Conservation (phyloP, 2,113 vertebrate genomes). For the Sceloporus tristichus region DNA sequence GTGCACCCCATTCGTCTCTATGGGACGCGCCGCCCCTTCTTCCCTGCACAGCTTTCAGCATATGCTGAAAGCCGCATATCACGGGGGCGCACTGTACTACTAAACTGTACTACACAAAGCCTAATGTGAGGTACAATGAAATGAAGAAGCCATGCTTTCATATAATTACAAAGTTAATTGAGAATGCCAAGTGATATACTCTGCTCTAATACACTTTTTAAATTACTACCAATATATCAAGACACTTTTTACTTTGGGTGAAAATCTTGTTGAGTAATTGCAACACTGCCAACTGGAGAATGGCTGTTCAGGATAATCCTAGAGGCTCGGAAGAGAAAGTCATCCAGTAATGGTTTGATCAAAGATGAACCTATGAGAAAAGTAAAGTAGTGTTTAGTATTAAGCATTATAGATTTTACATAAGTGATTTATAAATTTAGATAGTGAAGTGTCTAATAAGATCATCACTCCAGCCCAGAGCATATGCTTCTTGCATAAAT, state of each 20-base stretch:
- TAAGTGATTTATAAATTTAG: conserved; percentile 5
- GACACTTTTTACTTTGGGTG: conserved; percentile 91
- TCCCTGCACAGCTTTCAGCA: too few relatives aligned
- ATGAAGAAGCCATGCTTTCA: neutral
- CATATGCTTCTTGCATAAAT: neutral
- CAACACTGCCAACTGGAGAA: conserved; percentile 89
- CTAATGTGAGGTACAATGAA: neutral
- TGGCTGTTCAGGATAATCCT: conserved; percentile 98
- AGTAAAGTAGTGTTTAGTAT: conserved; percentile 54
- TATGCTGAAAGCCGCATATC: too few relatives aligned
- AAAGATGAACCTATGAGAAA: conserved; percentile 89
- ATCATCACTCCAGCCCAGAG: neutral
- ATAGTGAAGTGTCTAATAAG: neutral
- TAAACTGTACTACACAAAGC: neutral
- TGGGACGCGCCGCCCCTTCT: too few relatives aligned
- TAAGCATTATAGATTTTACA: conserved; percentile 33
- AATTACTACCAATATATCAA: neutral
- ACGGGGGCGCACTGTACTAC: too few relatives aligned
- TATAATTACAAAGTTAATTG: neutral
- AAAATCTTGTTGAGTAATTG: conserved; percentile 94
- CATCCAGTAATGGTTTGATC: conserved; percentile 96
- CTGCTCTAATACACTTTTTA: neutral
- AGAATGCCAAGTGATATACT: neutral
- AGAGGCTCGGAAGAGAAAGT: conserved; percentile 98
- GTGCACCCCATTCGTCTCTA: too few relatives aligned